Base-by-base conservation (phyloP, 2,113 vertebrate genomes). In the Probosciger aterrimus region DNA sequence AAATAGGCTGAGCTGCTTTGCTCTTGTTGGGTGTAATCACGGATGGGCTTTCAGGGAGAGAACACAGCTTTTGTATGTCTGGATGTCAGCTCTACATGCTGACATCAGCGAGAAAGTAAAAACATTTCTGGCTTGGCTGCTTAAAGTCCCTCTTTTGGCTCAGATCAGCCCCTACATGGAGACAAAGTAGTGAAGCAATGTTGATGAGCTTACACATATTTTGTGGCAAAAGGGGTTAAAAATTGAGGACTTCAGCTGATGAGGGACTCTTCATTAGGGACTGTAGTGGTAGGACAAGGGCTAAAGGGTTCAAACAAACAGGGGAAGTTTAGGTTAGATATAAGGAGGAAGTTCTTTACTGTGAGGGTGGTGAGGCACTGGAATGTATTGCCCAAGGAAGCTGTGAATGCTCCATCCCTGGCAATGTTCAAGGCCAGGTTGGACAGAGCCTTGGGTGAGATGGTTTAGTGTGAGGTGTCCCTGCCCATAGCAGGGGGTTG, bases 111-210 rank as follows among this genome's bases (percentile, higher is more conserved):
- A 47, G 57, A 16, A 28, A 4, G 1, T 33, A 35, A 67, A 62
- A 19, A 24, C 10, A 18, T 7, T 2, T 27, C 15, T 20, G 6
- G 11, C 30, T 4, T 30, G 47, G 37, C 4, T 3, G 3, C 44
- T 30, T 33, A n/a, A 14, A 35, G 14, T 43, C 0, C 0, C 47
- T 62, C 37, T 57, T 7, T 50, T 20, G 47, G 30, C 11, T 6
- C 27, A 41, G 41, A n/a, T n/a, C 3, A 1, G 8, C 14, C 7
- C 16, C n/a, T n/a, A 11, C 4, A 3, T 9, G 3, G 17, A 43
- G 18, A 77, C 9, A 63, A 68, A 78, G n/a, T 3, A 18, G 4
- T 20, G 47, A 81, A 68, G 19, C 31, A 31, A 6, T 11, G 27
- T 24, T 33, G 27, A 59, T 53, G 18, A 35, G 18, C 8, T 68